phyloP scores from a whole-genome alignment of 2,888 invertebrate species.

The Scaptomyza polygonia region DNA sequence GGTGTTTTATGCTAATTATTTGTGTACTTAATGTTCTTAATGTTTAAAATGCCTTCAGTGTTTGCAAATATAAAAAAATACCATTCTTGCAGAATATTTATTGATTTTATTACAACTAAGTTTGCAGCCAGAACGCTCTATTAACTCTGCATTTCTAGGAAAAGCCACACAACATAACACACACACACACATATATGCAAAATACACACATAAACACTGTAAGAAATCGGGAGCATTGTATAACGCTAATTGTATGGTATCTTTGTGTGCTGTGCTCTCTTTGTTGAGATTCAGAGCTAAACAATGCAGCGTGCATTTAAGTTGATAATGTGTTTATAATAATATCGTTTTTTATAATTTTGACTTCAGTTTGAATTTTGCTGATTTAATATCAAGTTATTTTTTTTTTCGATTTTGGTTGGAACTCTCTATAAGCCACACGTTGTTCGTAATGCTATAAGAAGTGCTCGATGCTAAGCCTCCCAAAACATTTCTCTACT shows the following conservation, averaged over 20 bases:
- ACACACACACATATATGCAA: constrained; percentile 21
- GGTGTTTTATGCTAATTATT: constrained; percentile 76
- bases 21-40: constrained; percentile 78
- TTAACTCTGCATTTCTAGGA: constrained; percentile 42
- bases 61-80: constrained; percentile 70
- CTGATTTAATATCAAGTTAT: constrained; percentile 51
- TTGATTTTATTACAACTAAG: constrained; percentile 58
- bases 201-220: constrained; percentile 22
- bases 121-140: constrained; percentile 50
- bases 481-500: constrained; percentile 7
- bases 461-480: constrained; percentile 35
- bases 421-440: constrained; percentile 45
- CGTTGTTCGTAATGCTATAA: constrained; percentile 25
- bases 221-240: constrained; percentile 32
- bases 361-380: constrained; percentile 52
- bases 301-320: constrained; percentile 59
- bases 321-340: constrained; percentile 46
- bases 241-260: constrained; percentile 66
- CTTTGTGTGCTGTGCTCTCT: constrained; percentile 66
- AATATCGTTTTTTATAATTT: constrained; percentile 29
- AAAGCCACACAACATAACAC: constrained; percentile 4
- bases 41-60: constrained; percentile 76
- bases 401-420: constrained; percentile 47
- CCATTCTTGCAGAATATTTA: constrained; percentile 58
- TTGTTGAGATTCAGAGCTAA: constrained; percentile 52